These are phyloP conservation scores for Hymenopus coronatus DNA, from an alignment of 2,888 invertebrate species.

Conservation along the genomic window DNA sequence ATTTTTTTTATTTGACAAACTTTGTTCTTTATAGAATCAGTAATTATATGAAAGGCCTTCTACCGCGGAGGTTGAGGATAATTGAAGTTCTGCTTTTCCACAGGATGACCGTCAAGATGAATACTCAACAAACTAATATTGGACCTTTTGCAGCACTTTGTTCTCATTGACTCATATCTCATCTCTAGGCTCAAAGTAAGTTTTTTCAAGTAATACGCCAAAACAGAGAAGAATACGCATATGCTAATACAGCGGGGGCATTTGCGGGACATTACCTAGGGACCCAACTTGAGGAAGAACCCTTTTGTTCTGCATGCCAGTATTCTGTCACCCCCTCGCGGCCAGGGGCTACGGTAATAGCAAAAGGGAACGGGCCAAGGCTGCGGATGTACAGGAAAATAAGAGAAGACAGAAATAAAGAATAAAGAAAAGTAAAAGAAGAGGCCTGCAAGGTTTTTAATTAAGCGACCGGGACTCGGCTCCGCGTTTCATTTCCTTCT, in stretches of 20 bases:
- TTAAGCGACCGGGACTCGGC: not conserved
- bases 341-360: not conserved
- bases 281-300: not conserved
- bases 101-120: too few relatives aligned
- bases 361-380: not conserved
- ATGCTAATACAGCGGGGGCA: not conserved
- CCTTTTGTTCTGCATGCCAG: not conserved
- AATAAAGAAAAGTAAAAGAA: not conserved
- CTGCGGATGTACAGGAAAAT: not conserved
- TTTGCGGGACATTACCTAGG: not conserved
- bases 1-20: too few relatives aligned
- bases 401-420: not conserved
- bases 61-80: too few relatives aligned
- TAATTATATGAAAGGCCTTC: too few relatives aligned
- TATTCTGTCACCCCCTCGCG: not conserved
- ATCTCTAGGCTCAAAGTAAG: not conserved
- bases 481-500: slow-evolving; percentile 2
- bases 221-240: not conserved
- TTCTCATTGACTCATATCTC: not conserved
- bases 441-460: slow-evolving; percentile 6
- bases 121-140: too few relatives aligned
- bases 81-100: too few relatives aligned
- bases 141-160: too few relatives aligned
- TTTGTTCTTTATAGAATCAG: too few relatives aligned
- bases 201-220: not conserved